Evolutionary conservation across 2,797 vertebrate genomes (phyloP).

Genomic region (Argentina silus): DNA sequence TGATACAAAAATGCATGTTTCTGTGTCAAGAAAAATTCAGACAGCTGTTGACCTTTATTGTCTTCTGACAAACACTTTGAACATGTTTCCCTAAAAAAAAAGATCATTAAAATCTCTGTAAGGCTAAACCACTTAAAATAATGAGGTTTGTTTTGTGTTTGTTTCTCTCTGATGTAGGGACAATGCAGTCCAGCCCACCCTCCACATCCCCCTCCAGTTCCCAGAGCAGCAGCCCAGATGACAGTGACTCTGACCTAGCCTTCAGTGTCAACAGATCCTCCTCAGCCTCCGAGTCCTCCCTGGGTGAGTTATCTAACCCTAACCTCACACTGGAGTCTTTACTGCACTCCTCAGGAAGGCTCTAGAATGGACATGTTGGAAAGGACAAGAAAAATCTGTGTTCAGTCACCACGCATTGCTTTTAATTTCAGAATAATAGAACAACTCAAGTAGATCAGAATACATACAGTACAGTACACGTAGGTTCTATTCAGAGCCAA

Average conservation of each 20-base stretch:
- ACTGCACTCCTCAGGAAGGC: neutral
- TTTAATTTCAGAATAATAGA: no score
- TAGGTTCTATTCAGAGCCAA: no score
- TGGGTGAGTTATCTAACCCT: conserved; percentile 81
- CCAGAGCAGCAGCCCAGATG: conserved; percentile 91
- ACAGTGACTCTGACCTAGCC: conserved; percentile 96
- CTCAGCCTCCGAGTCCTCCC: conserved; percentile 95
- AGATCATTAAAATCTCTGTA: no score
- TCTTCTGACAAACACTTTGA: no score
- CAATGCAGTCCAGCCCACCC: conserved; percentile 87
- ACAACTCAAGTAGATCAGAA: no score
- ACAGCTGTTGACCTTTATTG: no score
- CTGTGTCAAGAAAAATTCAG: no score
- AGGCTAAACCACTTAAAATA: no score
- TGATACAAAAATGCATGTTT: no score
- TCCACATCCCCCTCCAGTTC: conserved; percentile 88
- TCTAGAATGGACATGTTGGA: neutral
- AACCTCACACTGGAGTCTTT: neutral
- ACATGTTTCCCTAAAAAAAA: no score
- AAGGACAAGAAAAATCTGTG: no score
- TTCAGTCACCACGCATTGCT: no score
- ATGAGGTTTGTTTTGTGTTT: neutral
- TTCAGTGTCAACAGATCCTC: conserved; percentile 97
- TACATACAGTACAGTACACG: neutral
- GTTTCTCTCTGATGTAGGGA: conserved; percentile 78